Base-by-base conservation (phyloP, 2,888 invertebrate species). In the Diloba caeruleocephala region DNA sequence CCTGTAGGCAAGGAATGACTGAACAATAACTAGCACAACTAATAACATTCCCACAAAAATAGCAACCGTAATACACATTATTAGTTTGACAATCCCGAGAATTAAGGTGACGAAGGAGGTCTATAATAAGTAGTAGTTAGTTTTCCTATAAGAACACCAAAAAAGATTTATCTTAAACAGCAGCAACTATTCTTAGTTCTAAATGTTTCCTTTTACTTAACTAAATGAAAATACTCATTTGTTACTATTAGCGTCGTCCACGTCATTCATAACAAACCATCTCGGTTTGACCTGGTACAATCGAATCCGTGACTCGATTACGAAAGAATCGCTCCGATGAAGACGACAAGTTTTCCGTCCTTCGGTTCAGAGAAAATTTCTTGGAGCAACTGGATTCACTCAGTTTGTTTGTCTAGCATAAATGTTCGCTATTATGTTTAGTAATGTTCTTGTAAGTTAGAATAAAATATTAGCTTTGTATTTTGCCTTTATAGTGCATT, bases 281-380 rank as follows among this genome's bases (percentile, higher is more conserved):
- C 50, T 44, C 55, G 52, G 36, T 52, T 53, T 61, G 68, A 74
- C 67, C 67, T 68, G 59, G 67, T 66, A 67, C 67, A 43, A 43
- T 50, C 54, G 38, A 45, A 43, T 58, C 60, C 76, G 79, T 78
- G 78, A 78, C 78, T 74, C 55, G 75, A 71, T 71, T 79, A 74
- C 74, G 60, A 69, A 76, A 53, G 58, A 62, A 60, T 50, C 52
- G 56, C 48, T 66, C 46, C 61, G 67, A 68, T 60, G 71, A 64
- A 70, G 62, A 71, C 70, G 59, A 53, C n/a, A 65, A 71, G 69
- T 58, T 60, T 61, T 69, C 58, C 42, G n/a, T n/a, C n/a, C n/a
- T 55, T 25, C 37, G 37, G 46, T 44, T 51, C 54, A 49, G 48
- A 49, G 52, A 26, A 43, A 34, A 48, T 46, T 49, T 43, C 25